Evolutionary conservation across 2,797 vertebrate genomes (phyloP).

Genomic region (Spatula clypeata): DNA sequence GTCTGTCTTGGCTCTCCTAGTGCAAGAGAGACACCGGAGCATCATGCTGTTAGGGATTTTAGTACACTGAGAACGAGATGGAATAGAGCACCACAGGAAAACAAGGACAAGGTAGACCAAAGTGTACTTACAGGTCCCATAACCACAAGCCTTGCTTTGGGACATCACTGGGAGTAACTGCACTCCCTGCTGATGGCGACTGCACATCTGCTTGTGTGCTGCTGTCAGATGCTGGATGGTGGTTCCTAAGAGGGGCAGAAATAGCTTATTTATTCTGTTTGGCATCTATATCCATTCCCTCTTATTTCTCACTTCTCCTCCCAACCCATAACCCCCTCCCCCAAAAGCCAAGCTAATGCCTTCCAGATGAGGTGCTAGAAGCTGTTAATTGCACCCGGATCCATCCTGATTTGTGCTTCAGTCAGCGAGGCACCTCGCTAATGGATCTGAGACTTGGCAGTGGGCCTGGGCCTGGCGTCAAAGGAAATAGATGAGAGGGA

Average conservation of each 20-base stretch:
- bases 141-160: neutral
- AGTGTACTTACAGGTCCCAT: neutral
- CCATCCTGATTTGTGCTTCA: conserved; percentile 92
- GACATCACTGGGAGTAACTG: neutral
- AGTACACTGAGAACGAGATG: neutral
- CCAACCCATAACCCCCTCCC: conserved; percentile 56
- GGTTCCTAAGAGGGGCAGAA: conserved; percentile 68
- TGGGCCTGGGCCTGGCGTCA: conserved; percentile 83
- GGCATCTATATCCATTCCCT: conserved; percentile 81
- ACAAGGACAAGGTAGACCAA: neutral
- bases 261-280: conserved; percentile 84
- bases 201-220: neutral
- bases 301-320: conserved; percentile 45
- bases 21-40: neutral
- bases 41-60: neutral
- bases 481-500: conserved; percentile 83
- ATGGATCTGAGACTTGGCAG: conserved; percentile 88
- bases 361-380: conserved; percentile 95
- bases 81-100: neutral
- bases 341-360: conserved; percentile 85
- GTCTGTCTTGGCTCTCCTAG: neutral
- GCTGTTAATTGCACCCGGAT: conserved; percentile 95
- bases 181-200: neutral
- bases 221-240: conserved; percentile 10
- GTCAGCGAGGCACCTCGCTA: conserved; percentile 88